Evolutionary conservation across 2,888 invertebrate genomes (phyloP).

Genomic region (Oxyteleia sp.): DNA sequence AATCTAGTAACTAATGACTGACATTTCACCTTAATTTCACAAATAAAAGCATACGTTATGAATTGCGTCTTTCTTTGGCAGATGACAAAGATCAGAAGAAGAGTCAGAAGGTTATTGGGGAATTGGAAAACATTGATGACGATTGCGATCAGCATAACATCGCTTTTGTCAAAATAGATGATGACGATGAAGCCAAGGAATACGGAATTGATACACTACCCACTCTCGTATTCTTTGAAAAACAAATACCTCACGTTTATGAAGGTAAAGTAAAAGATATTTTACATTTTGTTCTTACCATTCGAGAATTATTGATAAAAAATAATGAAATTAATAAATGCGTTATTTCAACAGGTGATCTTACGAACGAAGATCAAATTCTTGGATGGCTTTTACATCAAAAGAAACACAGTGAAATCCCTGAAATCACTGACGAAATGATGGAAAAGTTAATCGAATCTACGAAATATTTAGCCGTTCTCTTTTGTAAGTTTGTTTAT

Average conservation of each 20-base stretch:
- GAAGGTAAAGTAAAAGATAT: conserved; percentile 87
- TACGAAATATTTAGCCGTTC: conserved; percentile 94
- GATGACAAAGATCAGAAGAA: conserved; percentile 97
- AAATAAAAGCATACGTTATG: background rate
- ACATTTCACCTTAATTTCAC: too few relatives aligned
- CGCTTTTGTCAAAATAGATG: conserved; percentile 96
- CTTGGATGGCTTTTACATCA: conserved; percentile 97
- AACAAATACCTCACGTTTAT: conserved; percentile 90
- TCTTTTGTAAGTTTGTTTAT: conserved; percentile 93
- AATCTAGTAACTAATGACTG: too few relatives aligned
- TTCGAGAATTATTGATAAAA: too few relatives aligned
- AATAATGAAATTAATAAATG: conserved; percentile 5
- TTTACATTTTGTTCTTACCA: too few relatives aligned
- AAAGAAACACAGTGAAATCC: conserved; percentile 96
- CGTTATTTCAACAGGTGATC: conserved; percentile 90
- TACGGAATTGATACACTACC: conserved; percentile 95
- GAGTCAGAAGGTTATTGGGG: conserved; percentile 94
- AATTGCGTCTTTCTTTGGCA: conserved; percentile 86
- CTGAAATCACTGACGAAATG: conserved; percentile 97
- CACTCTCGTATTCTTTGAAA: conserved; percentile 93
- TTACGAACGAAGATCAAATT: conserved; percentile 96
- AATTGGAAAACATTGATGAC: conserved; percentile 97
- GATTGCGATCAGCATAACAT: conserved; percentile 97
- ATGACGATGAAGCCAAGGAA: conserved; percentile 95
- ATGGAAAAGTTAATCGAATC: conserved; percentile 95